Evolutionary conservation across 2,888 invertebrate species (phyloP), one percentile per base, ranked within the genome.

Genomic region (Eudasyphora cyanicolor): DNA sequence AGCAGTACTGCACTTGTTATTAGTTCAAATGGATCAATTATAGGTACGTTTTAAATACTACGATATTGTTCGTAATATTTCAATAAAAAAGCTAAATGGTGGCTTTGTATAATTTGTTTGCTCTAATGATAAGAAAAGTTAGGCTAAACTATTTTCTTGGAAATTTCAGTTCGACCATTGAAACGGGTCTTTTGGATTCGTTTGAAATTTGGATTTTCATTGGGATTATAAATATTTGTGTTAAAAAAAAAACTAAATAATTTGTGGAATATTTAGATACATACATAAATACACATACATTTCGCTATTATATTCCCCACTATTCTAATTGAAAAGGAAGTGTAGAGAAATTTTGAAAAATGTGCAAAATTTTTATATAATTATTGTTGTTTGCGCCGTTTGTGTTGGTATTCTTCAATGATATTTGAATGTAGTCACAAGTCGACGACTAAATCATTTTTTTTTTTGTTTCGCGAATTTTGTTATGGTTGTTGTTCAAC

Each of bases 401-500:
- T 51, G 24, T 21, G n/a, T 51, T 51, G 17, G 21, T 10, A 24
- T 21, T 57, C 57, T 57, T 57, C 57, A 57, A 57, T 57, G 27
- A 21, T 57, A 57, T 57, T 57, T 57, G 57, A 57, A 57, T 24
- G 24, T 57, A 24, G 24, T 14, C 45, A 7, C 8, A 4, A 1
- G 21, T 10, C 3, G 57, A 3, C 57, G 29, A 62, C 32, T 38
- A 24, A 57, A 19, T n/a, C n/a, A n/a, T n/a, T n/a, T n/a, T n/a
- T n/a, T 60, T 29, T 35, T 19, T 64, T 64, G 17, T 64, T 64
- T 57, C 19, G 64, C 64, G 10, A 62, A 32, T 32, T 35, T 35
- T 64, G 62, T 10, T 32, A 6, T 10, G 3, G 17, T 29, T 67
- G 67, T 42, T 67, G 67, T 73, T 60, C 19, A 77, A 75, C 45